Conservation (phyloP, 2,113 vertebrate genomes). For the Chloroceryle aenea region DNA sequence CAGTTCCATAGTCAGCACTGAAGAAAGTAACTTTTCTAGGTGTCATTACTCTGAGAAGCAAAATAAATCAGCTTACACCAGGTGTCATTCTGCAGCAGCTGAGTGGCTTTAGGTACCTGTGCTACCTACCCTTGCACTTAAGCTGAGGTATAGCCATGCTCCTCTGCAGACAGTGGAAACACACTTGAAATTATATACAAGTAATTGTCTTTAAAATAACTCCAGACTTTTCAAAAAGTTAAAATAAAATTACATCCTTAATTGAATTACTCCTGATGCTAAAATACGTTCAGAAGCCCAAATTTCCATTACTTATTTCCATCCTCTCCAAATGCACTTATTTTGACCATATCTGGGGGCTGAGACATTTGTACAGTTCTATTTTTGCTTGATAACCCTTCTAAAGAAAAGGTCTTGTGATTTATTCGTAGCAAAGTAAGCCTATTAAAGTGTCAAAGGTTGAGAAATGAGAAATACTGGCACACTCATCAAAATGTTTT, state of each 20-base stretch:
- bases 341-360: not conserved
- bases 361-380: not conserved
- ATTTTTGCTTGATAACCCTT: not conserved
- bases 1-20: not conserved
- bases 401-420: not conserved
- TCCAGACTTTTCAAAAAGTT: not conserved
- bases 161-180: not conserved
- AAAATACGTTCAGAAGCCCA: not conserved
- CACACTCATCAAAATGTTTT: constrained; percentile 46
- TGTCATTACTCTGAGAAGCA: not conserved
- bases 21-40: not conserved
- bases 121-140: not conserved
- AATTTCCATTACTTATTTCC: not conserved
- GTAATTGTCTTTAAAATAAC: not conserved
- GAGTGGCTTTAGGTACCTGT: not conserved
- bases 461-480: constrained; percentile 54
- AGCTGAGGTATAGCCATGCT: not conserved
- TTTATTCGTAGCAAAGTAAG: constrained; percentile 55
- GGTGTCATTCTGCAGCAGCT: not conserved
- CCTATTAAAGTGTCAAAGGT: constrained; percentile 57
- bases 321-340: not conserved
- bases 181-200: not conserved
- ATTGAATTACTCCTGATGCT: not conserved
- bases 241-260: not conserved
- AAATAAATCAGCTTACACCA: not conserved